Conservation (phyloP, 2,113 vertebrate genomes). For the Chauna torquata region DNA sequence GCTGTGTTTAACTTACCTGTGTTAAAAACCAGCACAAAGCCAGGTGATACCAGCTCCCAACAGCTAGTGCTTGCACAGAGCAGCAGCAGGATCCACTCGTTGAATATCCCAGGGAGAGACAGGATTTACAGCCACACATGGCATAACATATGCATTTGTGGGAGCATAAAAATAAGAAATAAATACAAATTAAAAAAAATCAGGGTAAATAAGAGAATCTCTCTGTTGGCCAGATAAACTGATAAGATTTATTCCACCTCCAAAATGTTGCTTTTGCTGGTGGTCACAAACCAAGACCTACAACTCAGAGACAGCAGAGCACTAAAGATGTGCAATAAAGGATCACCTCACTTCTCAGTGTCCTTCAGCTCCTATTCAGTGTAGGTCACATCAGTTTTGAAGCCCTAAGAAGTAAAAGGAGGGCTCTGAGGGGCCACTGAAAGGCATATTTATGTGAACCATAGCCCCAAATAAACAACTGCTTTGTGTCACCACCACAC, state of each 20-base stretch:
- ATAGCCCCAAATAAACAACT: neutral
- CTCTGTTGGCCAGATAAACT: neutral
- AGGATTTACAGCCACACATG: neutral
- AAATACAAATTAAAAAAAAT: neutral
- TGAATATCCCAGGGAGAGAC: neutral
- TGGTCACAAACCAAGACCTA: neutral
- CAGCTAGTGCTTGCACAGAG: neutral
- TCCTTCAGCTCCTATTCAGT: neutral
- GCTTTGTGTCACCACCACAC: neutral
- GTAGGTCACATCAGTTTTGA: neutral
- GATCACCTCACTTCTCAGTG: neutral
- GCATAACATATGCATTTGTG: fast-evolving
- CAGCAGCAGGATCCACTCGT: neutral
- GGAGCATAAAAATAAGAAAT: neutral
- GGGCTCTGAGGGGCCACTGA: neutral
- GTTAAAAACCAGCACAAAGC: neutral
- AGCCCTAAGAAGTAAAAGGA: neutral
- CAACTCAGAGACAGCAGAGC: neutral
- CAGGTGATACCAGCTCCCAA: neutral
- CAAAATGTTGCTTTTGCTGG: neutral
- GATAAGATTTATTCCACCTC: neutral
- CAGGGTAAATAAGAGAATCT: neutral
- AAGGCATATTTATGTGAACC: neutral
- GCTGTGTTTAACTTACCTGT: no score
- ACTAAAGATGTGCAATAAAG: neutral